Evolutionary conservation across 2,888 invertebrate genomes (phyloP), one percentile per base, ranked within the genome.

Genomic region (Dasysyrphus tricinctus): DNA sequence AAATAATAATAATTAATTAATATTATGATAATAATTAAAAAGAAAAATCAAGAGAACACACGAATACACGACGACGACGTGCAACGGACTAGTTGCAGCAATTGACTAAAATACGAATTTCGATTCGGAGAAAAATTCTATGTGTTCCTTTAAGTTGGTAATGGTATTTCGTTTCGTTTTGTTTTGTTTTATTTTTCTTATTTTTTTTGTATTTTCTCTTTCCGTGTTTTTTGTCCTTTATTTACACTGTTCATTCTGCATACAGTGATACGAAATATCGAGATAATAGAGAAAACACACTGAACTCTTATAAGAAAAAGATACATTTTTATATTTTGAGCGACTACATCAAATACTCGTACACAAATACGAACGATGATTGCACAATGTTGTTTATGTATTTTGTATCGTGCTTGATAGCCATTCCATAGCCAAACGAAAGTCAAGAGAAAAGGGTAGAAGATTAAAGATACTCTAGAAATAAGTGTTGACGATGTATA

Each of bases 81-180:
- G 80, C 80, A 80, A 85, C 84, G 39, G 76, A 80, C 76, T 61
- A 73, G 84, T 85, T 77, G 84, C 84, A 85, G 73, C 73, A 80
- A 77, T 85, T 76, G 84, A 85, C 84, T 85, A 69, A 85, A 83
- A 56, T 76, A 76, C 80, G 59, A 80, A 29, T 76, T 84, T 80
- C 69, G 11, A 56, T 83, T 84, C 67, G 76, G 63, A 65, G 80
- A 80, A 83, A 84, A 87, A 83, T 80, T 63, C 67, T 82, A 76
- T 59, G 63, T 63, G 63, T 56, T 49, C 49, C 44, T 24, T 72
- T 56, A 24, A 70, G 76, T 61, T 75, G 32, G 70, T 75, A 56
- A 56, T 78, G 42, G 77, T 75, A 72, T 80, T 80, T 78, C 49
- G 51, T 63, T 63, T 76, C n/a, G 67, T 88, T 86, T 78, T 39